Percentiles rank a stretch among this genome's conserved stretches.
Evolutionary conservation across 1,140 invertebrate genomes (phyloP).

Genomic region (Streblospio benedicti): DNA sequence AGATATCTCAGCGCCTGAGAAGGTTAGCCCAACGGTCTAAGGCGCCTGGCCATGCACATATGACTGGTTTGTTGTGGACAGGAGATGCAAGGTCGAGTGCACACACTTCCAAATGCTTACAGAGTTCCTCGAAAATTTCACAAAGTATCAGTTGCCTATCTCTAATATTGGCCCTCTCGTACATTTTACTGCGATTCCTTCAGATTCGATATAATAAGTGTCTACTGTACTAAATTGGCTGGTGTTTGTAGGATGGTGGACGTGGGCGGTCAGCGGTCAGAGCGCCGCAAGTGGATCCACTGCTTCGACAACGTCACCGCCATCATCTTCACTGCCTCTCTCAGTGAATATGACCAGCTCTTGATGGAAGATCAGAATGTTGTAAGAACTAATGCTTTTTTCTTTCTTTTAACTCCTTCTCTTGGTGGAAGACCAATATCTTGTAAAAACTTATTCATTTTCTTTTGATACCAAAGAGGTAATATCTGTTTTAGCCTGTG

Average conservation of each 20-base stretch:
- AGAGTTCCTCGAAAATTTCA: no score
- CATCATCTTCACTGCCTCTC: conserved; percentile 55
- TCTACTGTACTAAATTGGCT: no score
- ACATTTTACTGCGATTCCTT: no score
- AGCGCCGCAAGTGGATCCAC: conserved; percentile 56
- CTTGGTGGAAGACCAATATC: background rate
- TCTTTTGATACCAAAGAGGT: background rate
- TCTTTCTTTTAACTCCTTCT: background rate
- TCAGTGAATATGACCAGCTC: conserved; percentile 55
- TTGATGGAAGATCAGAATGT: conserved; percentile 53
- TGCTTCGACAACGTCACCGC: conserved; percentile 58
- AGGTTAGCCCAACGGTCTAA: no score
- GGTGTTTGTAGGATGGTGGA: conserved; percentile 53
- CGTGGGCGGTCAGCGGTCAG: conserved; percentile 54
- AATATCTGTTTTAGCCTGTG: background rate
- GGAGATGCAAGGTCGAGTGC: no score
- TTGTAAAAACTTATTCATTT: background rate
- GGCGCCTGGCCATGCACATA: no score
- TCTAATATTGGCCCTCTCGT: no score
- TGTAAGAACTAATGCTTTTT: conserved; percentile 20
- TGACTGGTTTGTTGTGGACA: no score
- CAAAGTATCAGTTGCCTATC: no score
- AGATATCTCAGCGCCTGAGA: no score
- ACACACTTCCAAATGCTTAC: no score
- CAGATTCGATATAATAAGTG: no score